Evolutionary conservation across 2,797 vertebrate genomes (phyloP).

Genomic region (Coregonus suidteri): DNA sequence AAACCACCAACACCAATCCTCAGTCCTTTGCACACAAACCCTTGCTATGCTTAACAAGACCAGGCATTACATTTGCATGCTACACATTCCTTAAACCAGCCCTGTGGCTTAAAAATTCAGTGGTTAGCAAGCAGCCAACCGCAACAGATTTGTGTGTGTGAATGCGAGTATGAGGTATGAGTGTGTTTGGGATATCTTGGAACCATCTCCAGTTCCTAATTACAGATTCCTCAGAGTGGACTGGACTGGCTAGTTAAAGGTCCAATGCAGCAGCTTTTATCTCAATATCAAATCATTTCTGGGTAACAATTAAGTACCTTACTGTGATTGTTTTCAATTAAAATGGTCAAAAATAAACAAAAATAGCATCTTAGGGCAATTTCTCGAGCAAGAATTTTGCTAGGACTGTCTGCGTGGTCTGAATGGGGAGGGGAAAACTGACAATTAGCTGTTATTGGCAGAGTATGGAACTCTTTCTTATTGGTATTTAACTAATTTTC

Average conservation of each 20-base stretch:
- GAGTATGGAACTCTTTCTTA: no score
- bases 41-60: constrained; percentile 30
- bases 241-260: neutral
- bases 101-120: neutral
- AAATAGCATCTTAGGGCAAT: no score
- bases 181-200: neutral
- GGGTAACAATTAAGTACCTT: no score
- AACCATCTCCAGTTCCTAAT: constrained; percentile 3
- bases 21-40: neutral
- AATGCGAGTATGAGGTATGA: neutral
- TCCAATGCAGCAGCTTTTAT: no score
- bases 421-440: no score
- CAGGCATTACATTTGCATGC: constrained; percentile 42
- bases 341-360: no score
- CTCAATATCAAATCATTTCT: no score
- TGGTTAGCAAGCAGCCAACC: neutral
- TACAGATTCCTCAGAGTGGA: neutral
- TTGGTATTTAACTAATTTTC: no score
- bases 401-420: no score
- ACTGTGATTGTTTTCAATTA: no score
- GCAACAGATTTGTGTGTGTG: neutral
- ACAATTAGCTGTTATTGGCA: no score
- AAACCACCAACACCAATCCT: constrained; percentile 2
- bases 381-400: no score
- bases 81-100: neutral